phyloP scores from a whole-genome alignment of 1,140 invertebrate species.

The Conus betulinus region DNA sequence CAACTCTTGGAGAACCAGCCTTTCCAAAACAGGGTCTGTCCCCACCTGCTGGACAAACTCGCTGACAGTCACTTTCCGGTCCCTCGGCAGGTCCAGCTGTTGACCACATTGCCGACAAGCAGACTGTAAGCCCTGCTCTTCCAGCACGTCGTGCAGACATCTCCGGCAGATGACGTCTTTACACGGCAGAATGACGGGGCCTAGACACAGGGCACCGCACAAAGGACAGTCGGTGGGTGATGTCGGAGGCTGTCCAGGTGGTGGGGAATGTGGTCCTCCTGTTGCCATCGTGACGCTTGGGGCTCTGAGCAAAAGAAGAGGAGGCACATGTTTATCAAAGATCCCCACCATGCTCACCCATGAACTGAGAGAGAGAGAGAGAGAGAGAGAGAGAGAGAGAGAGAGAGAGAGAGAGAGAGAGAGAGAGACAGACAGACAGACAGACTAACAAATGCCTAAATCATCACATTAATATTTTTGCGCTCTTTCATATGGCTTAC shows the following conservation, averaged over 20 bases:
- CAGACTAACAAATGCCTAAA: no score
- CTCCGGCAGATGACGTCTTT: conserved; percentile 1
- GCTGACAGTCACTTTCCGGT: not conserved
- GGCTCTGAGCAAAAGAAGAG: no score
- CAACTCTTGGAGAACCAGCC: not conserved
- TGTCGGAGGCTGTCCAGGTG: no score
- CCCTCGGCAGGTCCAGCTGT: not conserved
- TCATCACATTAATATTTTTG: no score
- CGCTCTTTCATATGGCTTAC: no score
- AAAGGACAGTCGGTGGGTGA: not conserved
- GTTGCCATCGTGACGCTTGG: not conserved
- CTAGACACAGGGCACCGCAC: not conserved
- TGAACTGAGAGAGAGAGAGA: not conserved
- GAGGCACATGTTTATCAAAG: no score
- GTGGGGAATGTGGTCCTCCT: no score
- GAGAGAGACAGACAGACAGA: no score
- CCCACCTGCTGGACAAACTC: not conserved
- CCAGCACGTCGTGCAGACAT: not conserved
- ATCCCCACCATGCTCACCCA: not conserved
- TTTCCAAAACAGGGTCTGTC: not conserved
- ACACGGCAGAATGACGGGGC: not conserved
- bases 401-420: conserved; percentile 2
- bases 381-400: not conserved
- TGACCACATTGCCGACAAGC: not conserved
- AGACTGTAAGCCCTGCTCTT: not conserved